A percentile compares a stretch with the other conserved stretches of the same genome.
phyloP scores from a whole-genome alignment of 2,113 vertebrate genomes.

The Rhinichthys klamathensis region DNA sequence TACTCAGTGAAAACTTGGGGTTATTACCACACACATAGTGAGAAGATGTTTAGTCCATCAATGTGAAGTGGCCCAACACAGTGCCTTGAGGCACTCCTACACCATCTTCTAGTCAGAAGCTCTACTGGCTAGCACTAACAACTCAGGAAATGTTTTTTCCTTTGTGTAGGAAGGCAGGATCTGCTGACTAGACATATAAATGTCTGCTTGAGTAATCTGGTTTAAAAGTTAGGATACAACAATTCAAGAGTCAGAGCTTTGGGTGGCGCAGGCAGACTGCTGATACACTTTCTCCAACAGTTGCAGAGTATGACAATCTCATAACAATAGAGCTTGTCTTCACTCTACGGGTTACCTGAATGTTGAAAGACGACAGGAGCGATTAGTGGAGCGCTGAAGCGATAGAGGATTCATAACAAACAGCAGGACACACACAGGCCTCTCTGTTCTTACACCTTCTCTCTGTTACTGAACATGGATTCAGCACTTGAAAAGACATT shows the following conservation, averaged over 20 bases:
- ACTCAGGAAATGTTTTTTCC: slow-evolving; percentile 25
- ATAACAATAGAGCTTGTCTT: background rate
- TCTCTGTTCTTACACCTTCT: slow-evolving; percentile 19
- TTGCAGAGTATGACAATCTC: background rate
- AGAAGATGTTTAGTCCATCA: background rate
- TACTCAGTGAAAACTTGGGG: background rate
- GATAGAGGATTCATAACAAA: slow-evolving; percentile 20
- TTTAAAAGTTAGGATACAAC: background rate
- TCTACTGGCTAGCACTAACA: background rate
- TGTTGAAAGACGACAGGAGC: background rate
- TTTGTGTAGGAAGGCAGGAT: slow-evolving; percentile 48
- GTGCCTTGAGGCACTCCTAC: slow-evolving; percentile 25
- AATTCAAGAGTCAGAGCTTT: background rate
- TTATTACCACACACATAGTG: background rate
- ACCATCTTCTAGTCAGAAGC: slow-evolving; percentile 26
- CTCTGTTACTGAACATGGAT: slow-evolving; percentile 1
- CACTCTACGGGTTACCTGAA: background rate
- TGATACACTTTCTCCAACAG: background rate
- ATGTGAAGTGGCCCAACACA: background rate
- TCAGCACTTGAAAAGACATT: slow-evolving; percentile 40
- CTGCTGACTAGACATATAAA: slow-evolving; percentile 28
- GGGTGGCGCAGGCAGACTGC: background rate
- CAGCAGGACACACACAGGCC: slow-evolving; percentile 12
- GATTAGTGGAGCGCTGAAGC: slow-evolving; percentile 2
- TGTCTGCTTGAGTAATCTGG: slow-evolving; percentile 36